Conservation (phyloP, 2,888 invertebrate genomes). For the Salpingus planirostris region DNA sequence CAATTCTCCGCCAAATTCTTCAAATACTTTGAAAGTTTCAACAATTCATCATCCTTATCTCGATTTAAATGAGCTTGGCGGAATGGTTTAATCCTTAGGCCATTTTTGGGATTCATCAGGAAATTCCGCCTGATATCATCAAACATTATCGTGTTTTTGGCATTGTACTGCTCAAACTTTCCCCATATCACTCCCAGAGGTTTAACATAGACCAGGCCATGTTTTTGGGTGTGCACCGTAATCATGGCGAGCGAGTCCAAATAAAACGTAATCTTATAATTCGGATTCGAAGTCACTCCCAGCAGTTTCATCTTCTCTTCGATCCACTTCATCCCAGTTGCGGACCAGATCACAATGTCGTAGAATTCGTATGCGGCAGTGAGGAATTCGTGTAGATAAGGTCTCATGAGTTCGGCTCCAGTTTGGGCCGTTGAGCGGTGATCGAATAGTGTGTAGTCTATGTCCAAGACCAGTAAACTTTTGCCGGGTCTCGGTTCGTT, state of each 20-base stretch:
- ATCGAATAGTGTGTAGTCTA: slow-evolving; percentile 95
- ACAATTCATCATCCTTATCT: slow-evolving; percentile 70
- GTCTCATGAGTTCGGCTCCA: slow-evolving; percentile 81
- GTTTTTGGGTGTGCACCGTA: slow-evolving; percentile 80
- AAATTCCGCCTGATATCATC: slow-evolving; percentile 94
- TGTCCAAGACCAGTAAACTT: slow-evolving; percentile 86
- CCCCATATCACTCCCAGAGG: slow-evolving; percentile 97
- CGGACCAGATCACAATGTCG: slow-evolving; percentile 98
- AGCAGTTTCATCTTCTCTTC: slow-evolving; percentile 92
- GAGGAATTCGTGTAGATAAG: slow-evolving; percentile 90
- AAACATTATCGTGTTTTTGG: slow-evolving; percentile 95
- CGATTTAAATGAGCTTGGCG: slow-evolving; percentile 85
- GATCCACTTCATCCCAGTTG: slow-evolving; percentile 98
- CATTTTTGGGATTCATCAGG: slow-evolving; percentile 93
- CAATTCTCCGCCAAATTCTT: slow-evolving; percentile 70
- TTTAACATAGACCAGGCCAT: slow-evolving; percentile 88
- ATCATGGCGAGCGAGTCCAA: slow-evolving; percentile 92
- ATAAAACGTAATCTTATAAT: slow-evolving; percentile 89
- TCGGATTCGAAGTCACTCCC: slow-evolving; percentile 71
- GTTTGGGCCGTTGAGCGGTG: slow-evolving; percentile 89
- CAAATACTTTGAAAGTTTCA: slow-evolving; percentile 73
- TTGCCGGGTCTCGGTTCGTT: slow-evolving; percentile 78
- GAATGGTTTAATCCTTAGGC: slow-evolving; percentile 83
- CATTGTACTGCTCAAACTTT: slow-evolving; percentile 77
- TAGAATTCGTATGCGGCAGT: slow-evolving; percentile 80